phyloP scores from a whole-genome alignment of 2,888 invertebrate species.

The Lasioglossum zephyrum region DNA sequence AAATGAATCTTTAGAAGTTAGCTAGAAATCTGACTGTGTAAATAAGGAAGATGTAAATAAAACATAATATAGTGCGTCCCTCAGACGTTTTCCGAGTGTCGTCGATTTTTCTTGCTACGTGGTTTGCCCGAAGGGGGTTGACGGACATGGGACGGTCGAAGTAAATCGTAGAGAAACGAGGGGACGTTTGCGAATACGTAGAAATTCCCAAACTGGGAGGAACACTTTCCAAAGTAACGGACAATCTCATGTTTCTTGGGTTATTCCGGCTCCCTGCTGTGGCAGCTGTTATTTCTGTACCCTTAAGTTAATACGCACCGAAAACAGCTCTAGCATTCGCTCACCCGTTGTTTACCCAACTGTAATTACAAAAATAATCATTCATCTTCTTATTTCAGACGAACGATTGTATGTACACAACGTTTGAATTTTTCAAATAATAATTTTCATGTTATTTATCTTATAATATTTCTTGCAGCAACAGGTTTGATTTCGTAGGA shows the following conservation, averaged over 20 bases:
- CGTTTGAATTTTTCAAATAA: not conserved
- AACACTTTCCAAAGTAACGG: conserved; percentile 49
- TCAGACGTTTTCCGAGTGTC: not conserved
- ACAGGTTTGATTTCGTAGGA: not conserved
- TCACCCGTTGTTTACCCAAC: conserved; percentile 34
- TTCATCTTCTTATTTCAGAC: not conserved
- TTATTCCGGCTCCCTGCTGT: conserved; percentile 75
- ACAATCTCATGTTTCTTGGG: conserved; percentile 71
- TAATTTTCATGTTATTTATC: not conserved
- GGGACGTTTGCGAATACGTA: conserved; percentile 40
- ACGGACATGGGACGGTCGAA: conserved; percentile 20
- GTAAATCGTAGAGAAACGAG: conserved; percentile 66
- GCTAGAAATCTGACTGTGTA: too few relatives aligned
- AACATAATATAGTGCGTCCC: not conserved
- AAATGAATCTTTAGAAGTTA: not conserved
- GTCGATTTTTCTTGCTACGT: conserved; percentile 15
- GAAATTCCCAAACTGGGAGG: conserved; percentile 60
- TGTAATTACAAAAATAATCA: not conserved
- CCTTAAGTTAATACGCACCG: conserved; percentile 74
- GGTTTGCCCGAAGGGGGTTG: conserved; percentile 12
- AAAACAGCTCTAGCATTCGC: conserved; percentile 45
- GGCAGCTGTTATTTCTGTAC: conserved; percentile 78
- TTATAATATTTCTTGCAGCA: not conserved
- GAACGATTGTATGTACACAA: not conserved
- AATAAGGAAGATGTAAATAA: not conserved